Conservation (phyloP, 2,797 vertebrate genomes). For the Microctenopoma steveboyesi region DNA sequence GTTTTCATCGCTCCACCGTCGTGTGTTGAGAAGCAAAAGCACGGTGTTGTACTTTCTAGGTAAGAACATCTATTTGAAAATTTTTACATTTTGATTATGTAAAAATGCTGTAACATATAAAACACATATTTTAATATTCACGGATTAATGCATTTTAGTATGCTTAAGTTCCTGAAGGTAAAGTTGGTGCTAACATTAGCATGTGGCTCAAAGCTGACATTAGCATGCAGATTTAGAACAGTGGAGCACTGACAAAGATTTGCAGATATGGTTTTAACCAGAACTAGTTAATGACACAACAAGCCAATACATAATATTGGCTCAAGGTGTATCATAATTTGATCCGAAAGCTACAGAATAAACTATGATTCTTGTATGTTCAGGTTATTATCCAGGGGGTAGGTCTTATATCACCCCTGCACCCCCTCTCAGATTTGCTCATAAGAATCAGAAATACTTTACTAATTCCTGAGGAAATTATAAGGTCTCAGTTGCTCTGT, state of each 20-base stretch:
- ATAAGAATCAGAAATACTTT: too few relatives aligned
- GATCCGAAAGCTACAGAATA: too few relatives aligned
- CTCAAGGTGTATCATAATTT: too few relatives aligned
- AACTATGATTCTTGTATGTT: too few relatives aligned
- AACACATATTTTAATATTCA: rapidly evolving
- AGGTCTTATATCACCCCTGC: too few relatives aligned
- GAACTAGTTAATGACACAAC: too few relatives aligned
- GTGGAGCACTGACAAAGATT: constrained; percentile 4
- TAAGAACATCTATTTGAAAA: constrained; percentile 10
- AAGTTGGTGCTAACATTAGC: constrained; percentile 30
- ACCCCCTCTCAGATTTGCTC: too few relatives aligned
- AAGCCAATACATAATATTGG: too few relatives aligned
- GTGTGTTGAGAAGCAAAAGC: neutral
- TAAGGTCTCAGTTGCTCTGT: too few relatives aligned
- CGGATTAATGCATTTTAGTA: neutral
- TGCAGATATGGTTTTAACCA: neutral
- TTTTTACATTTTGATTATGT: neutral
- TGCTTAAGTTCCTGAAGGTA: neutral
- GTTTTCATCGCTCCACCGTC: neutral
- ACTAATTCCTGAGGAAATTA: too few relatives aligned
- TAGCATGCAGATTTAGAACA: constrained; percentile 2
- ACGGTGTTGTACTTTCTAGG: neutral
- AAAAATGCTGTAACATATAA: too few relatives aligned
- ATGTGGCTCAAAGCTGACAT: constrained; percentile 11
- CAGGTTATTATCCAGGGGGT: too few relatives aligned